phyloP scores from a whole-genome alignment of 2,113 vertebrate genomes.

The Isurus oxyrinchus region DNA sequence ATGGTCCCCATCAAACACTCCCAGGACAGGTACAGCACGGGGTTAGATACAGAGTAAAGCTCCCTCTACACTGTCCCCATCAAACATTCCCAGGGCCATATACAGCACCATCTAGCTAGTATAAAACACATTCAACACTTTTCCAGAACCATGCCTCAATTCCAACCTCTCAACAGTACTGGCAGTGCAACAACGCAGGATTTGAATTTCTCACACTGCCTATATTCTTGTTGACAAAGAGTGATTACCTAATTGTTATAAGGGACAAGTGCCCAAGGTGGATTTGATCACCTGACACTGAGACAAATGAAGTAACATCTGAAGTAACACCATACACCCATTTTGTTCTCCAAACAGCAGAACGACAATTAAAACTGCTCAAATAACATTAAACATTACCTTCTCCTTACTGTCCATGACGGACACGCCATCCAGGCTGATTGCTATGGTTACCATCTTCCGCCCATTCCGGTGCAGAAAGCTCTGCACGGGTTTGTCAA shows the following conservation, averaged over 20 bases:
- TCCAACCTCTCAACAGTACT: not conserved
- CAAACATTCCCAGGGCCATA: not conserved
- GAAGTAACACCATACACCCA: not conserved
- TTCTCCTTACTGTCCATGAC: conserved; percentile 82
- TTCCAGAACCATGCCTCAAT: not conserved
- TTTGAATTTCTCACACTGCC: not conserved
- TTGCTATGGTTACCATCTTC: conserved; percentile 70
- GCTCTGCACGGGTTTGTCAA: conserved; percentile 75
- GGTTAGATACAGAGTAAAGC: not conserved
- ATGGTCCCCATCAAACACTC: too few species aligned
- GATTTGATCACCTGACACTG: not conserved
- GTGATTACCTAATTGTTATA: not conserved
- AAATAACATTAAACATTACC: conserved; percentile 49
- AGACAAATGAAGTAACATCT: not conserved
- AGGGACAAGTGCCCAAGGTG: not conserved
- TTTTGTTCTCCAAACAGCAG: too few species aligned
- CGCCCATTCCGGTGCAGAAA: conserved; percentile 69
- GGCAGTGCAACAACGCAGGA: not conserved
- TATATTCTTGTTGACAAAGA: not conserved
- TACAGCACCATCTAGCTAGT: not conserved
- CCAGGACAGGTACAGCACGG: not conserved
- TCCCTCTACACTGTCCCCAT: not conserved
- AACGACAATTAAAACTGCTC: not conserved
- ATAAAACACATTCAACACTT: not conserved
- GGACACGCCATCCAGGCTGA: conserved; percentile 80